Evolutionary conservation across 2,888 invertebrate genomes (phyloP), one percentile per base, ranked within the genome.

Genomic region (Polylopha cassiicola): DNA sequence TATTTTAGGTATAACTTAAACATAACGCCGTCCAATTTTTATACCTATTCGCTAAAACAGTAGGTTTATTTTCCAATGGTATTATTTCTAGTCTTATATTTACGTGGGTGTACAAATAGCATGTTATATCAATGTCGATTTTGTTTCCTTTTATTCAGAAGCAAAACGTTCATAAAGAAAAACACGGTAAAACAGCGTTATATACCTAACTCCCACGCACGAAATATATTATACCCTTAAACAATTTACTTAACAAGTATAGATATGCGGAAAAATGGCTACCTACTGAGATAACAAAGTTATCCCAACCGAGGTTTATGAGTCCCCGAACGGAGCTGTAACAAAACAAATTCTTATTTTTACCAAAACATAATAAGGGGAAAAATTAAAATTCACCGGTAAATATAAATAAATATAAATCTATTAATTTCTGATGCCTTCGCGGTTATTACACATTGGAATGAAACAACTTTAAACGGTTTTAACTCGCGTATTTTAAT

Each of bases 331-430:
- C 23, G 10, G 9, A 26, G 24, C 16, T 17, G 16, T 30, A 30
- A 36, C 29, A 15, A 34, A 39, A 29, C 20, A 39, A 33, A 29
- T 29, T 22, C 23, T 23, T 15, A 39, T 34, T 34, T 34, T 20
- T 20, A 30, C 11, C 22, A 36, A 16, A 36, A 30, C 30, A 16
- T 41, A 41, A 36, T 41, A 34, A 41, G 29, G 20, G 34, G 30
- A 23, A 11, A 34, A 41, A 41, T 34, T 41, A 30, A 30, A 36
- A 36, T 41, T 30, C 34, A 41, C 29, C 24, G n/a, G n/a, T n/a
- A n/a, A n/a, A n/a, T n/a, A n/a, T n/a, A n/a, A n/a, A n/a, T n/a
- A n/a, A n/a, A n/a, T n/a, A n/a, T n/a, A n/a, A n/a, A n/a, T n/a
- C n/a, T n/a, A n/a, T n/a, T n/a, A n/a, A n/a, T n/a, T n/a, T n/a